These are phyloP conservation scores for Hypocryptadius cinnamomeus DNA, from an alignment of 2,113 vertebrate species.

Conservation along the genomic window DNA sequence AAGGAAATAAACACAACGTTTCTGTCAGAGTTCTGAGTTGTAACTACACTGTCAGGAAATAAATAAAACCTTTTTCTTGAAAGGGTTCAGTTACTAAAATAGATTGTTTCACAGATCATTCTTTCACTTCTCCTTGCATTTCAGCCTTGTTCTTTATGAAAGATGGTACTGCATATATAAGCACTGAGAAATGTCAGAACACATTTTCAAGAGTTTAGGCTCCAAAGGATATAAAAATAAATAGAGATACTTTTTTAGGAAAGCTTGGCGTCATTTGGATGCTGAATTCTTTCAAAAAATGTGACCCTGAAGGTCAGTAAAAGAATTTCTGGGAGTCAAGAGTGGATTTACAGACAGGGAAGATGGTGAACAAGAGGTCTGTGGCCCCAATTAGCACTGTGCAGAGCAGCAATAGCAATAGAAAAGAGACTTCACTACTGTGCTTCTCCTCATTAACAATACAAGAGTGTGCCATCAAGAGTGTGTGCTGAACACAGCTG, in stretches of 20 bases:
- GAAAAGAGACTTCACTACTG: neutral
- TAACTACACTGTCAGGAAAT: neutral
- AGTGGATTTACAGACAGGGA: conserved; percentile 45
- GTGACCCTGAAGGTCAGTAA: conserved; percentile 39
- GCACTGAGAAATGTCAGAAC: neutral
- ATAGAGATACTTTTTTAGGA: conserved; percentile 10
- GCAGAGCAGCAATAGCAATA: neutral
- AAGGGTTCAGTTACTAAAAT: neutral
- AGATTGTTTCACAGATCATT: neutral
- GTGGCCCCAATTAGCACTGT: conserved; percentile 45
- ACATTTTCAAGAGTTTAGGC: neutral
- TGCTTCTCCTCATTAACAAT: conserved; percentile 22
- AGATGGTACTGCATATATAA: neutral
- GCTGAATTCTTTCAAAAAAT: conserved; percentile 17
- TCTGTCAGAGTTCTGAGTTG: neutral
- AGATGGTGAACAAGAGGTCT: conserved; percentile 48
- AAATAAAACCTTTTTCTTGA: conserved; percentile 1
- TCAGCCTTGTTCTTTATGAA: neutral
- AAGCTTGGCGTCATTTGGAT: conserved; percentile 22
- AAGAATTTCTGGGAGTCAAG: conserved; percentile 43
- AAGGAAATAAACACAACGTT: conserved; percentile 15
- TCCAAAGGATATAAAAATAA: conserved; percentile 11
- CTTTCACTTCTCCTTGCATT: neutral
- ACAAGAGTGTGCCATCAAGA: neutral
- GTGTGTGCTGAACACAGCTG: neutral